Percentiles rank a stretch among this genome's conserved stretches.
Conservation (phyloP, 2,888 invertebrate species). For the Amiota minor region DNA sequence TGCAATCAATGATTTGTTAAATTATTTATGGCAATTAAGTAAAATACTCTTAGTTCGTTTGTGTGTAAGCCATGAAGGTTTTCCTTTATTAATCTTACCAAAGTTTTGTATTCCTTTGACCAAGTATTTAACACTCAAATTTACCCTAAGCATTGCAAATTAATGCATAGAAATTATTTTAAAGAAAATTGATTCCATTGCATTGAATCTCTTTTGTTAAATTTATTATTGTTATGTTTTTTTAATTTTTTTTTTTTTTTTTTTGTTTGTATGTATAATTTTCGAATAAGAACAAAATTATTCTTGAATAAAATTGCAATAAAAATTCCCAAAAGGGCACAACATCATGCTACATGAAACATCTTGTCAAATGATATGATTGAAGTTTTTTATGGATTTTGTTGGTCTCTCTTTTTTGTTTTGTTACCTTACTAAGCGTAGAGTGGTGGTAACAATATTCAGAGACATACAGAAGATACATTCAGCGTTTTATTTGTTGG, state of each 20-base stretch:
- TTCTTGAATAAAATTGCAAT: slow-evolving; percentile 57
- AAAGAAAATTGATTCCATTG: background rate
- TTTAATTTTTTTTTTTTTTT: slow-evolving; percentile 7
- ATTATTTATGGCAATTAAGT: slow-evolving; percentile 9
- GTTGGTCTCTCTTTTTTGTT: background rate
- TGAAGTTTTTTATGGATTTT: slow-evolving; percentile 29
- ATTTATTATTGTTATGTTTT: background rate
- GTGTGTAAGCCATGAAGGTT: no score
- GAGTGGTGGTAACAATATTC: no score
- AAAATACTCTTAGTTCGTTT: no score
- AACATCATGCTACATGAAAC: background rate
- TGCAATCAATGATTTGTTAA: background rate
- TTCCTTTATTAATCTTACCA: no score
- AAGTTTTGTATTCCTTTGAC: no score
- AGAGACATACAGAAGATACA: no score
- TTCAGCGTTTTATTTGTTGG: slow-evolving; percentile 5
- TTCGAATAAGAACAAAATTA: slow-evolving; percentile 45
- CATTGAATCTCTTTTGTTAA: background rate
- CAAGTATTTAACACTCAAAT: no score
- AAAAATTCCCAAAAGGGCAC: slow-evolving; percentile 59
- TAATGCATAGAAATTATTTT: background rate
- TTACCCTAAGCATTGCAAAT: background rate
- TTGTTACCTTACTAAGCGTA: no score
- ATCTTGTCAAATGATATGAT: slow-evolving; percentile 15
- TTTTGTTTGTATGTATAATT: slow-evolving; percentile 30